Evolutionary conservation across 2,797 vertebrate genomes (phyloP), one percentile per base, ranked within the genome.

Genomic region (Tachyglossus aculeatus): DNA sequence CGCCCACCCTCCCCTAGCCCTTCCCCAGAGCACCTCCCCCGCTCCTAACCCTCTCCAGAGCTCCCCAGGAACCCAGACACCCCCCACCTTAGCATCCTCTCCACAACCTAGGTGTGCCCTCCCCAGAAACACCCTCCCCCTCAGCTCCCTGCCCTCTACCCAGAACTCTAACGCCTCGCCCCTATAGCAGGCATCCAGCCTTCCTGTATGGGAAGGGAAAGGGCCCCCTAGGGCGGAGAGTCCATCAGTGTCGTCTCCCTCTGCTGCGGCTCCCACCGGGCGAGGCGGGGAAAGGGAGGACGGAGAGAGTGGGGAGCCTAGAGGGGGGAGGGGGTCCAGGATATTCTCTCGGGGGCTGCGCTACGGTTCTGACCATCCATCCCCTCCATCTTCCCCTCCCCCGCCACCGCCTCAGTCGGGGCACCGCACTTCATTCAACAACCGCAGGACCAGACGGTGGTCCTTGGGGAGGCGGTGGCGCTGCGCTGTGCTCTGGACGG

Each of bases 391-490:
- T 36, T 68, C 33, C 64, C 11, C 25, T 15, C 6, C 43, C 22
- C 22, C 25, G 22, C 22, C 43, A 22, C n/a, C 14, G 3, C 22
- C 8, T 34, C 88, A 91, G 93, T 91, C 60, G 79, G 90, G 77
- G 93, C 92, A 9, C 95, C 96, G 65, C 94, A 96, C 88, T 97
- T 97, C 78, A 94, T 95, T 71, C 95, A 96, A 88, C 95, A 97
- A 83, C 96, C 96, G 3, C 91, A 95, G 62, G 95, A 97, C 88
- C 87, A 94, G 84, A 93, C 95, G 55, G 94, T 95, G 18, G 89
- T 96, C 29, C 78, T 94, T 3, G 94, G 95, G n/a, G 92, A 92
- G 47, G 94, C 95, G 0, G 95, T 96, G 63, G 95, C 93, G 6
- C 88, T 97, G 24, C 93, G 93, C 33, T 96, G 96, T 38, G 93